Base-by-base conservation (phyloP, 2,888 invertebrate species). In the Eudasyphora cyanicolor region DNA sequence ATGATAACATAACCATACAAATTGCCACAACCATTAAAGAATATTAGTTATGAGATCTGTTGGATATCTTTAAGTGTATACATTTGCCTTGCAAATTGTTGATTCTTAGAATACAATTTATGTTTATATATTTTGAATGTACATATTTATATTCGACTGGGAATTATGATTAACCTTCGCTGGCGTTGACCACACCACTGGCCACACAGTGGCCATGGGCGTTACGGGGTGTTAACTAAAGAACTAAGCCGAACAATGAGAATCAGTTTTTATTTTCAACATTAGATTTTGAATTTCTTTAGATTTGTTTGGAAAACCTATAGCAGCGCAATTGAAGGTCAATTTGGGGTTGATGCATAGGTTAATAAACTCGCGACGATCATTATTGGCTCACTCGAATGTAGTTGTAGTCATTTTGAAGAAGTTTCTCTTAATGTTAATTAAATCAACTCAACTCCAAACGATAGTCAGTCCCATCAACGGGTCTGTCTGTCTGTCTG, bases 351-450 rank as follows among this genome's bases (percentile, higher is more conserved):
- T 76, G 35, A 21, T 64, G 67, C 24, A 80, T n/a, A 79, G 49
- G 69, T 69, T 70, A 77, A 70, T 19, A 77, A 77, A 70, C 77
- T 69, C 49, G 32, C 54, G n/a, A n/a, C n/a, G n/a, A n/a, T n/a
- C n/a, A n/a, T n/a, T n/a, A 62, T 70, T 10, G 54, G 45, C 27
- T 69, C 54, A 17, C 60, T n/a, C n/a, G n/a, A n/a, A n/a, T n/a
- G n/a, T n/a, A n/a, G n/a, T n/a, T n/a, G 49, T 49, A 70, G 74
- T 57, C 69, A 32, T 75, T n/a, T n/a, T 45, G n/a, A 49, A 75
- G 45, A 57, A 79, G 69, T 74, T 60, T 57, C 69, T 45, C 71
- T 54, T 70, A 10, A 70, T 64, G 64, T 27, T 76, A 70, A 71
- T 81, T 76, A 67, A 81, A 76, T 57, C 54, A 67, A 76, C 42